These are phyloP conservation scores for Paedocypris sp. DNA, from an alignment of 2,113 vertebrate species.

Conservation along the genomic window DNA sequence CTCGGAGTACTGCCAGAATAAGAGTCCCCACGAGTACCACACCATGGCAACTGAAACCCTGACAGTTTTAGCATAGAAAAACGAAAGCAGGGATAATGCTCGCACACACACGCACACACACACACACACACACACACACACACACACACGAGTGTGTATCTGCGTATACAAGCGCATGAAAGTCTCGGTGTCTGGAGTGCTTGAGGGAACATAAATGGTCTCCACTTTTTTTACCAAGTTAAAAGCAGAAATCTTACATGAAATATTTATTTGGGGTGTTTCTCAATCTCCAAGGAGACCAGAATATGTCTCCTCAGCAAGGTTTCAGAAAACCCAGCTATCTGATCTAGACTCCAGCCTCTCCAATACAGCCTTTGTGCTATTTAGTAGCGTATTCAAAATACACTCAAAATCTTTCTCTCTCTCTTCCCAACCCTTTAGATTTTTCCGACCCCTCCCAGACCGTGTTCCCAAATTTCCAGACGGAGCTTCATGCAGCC, in stretches of 20 bases:
- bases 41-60: not conserved
- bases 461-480: slow-evolving; percentile 67
- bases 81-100: not conserved
- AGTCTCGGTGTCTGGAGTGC: not conserved
- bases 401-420: not conserved
- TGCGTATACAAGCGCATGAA: not conserved
- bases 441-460: slow-evolving; percentile 70
- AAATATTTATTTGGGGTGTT: slow-evolving; percentile 15
- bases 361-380: not conserved
- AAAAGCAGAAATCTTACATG: slow-evolving; percentile 4
- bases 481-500: slow-evolving; percentile 57
- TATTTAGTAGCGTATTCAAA: too few relatives aligned
- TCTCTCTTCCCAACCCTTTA: not conserved
- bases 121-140: not conserved
- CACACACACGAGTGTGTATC: not conserved
- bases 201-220: slow-evolving; percentile 5
- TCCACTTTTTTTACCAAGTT: slow-evolving; percentile 6
- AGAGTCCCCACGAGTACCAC: too few relatives aligned
- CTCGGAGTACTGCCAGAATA: too few relatives aligned
- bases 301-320: slow-evolving; percentile 1
- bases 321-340: not conserved
- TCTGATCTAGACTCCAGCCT: not conserved
- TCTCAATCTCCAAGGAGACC: not conserved
- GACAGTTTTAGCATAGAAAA: not conserved
- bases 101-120: not conserved